Base-by-base conservation (phyloP, 2,888 invertebrate species). In the Dryobota labecula region DNA sequence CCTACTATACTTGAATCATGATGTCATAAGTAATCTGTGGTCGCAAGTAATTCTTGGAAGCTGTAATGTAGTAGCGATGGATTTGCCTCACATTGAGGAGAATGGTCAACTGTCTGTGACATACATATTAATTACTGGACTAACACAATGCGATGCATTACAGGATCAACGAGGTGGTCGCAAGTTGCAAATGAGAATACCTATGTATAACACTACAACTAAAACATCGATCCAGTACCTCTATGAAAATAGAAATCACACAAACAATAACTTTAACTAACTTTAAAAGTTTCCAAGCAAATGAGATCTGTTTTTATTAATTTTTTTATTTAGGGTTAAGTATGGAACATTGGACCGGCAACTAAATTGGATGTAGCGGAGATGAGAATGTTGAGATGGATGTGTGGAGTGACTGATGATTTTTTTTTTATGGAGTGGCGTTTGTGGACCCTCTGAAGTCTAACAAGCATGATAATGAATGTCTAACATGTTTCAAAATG, bases 11-110 rank as follows among this genome's bases (percentile, higher is more conserved):
- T 72, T 61, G 56, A 30, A 63, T 47, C 30, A 63, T 70, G 75
- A 70, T 76, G 61, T 64, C 76, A 77, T 54, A 70, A 8, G 36
- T 24, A 70, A 70, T 70, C 58, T 38, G 72, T 49, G 60, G 53
- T 47, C 38, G 18, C 33, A 33, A 43, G 38, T 38, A 38, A 15
- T 77, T 77, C 75, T 64, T n/a, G n/a, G 75, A 77, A 77, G 24
- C 33, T 18, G 5, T 58, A 54, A 54, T 65, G 20, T 51, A 43
- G 20, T 4, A 27, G 36, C n/a, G 43, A 51, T 33, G 43, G 43
- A 30, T 71, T 60, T 43, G 30, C 54, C 13, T 53, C n/a, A 20
- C 24, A 45, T n/a, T 58, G 33, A 45, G 9, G 36, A 38, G n/a
- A 51, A 47, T 63, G 47, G 49, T 5, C 20, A 13, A 20, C 24